These are phyloP conservation scores for Nyctibius bracteatus DNA, from an alignment of 2,113 vertebrate genomes.

Conservation along the genomic window DNA sequence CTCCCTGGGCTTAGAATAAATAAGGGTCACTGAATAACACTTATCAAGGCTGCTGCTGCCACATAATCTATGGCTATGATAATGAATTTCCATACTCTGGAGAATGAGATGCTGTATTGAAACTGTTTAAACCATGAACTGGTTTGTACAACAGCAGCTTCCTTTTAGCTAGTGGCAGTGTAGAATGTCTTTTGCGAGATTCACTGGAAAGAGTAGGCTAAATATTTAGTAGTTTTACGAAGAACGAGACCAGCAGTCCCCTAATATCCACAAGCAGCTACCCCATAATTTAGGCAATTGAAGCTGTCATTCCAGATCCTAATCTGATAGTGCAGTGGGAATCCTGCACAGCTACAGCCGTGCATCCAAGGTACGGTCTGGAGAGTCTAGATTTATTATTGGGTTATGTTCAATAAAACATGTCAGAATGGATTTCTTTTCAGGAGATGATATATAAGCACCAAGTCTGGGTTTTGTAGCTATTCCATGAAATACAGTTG, in stretches of 20 bases:
- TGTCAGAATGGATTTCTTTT: slow-evolving; percentile 53
- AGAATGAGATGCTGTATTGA: neutral
- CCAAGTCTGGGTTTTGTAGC: slow-evolving; percentile 16
- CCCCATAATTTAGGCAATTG: neutral
- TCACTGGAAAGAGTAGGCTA: neutral
- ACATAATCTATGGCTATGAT: slow-evolving; percentile 6
- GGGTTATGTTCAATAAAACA: slow-evolving; percentile 45
- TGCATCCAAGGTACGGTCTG: neutral
- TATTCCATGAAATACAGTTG: slow-evolving; percentile 26
- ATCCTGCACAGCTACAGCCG: neutral
- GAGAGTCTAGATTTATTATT: slow-evolving; percentile 28
- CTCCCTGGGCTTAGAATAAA: slow-evolving; percentile 38
- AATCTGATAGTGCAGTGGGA: neutral
- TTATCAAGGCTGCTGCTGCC: neutral
- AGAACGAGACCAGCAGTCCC: neutral
- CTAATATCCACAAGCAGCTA: neutral
- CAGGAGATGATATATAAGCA: neutral
- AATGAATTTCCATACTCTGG: neutral
- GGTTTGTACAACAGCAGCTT: neutral
- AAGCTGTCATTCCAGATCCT: slow-evolving; percentile 20
- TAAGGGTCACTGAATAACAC: slow-evolving; percentile 7
- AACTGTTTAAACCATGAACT: neutral
- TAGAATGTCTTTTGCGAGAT: neutral
- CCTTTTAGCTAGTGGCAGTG: neutral
- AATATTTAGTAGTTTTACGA: neutral